A percentile compares a stretch with the other conserved stretches of the same genome.
Evolutionary conservation across 1,140 invertebrate genomes (phyloP).

Genomic region (Drosophila varians): DNA sequence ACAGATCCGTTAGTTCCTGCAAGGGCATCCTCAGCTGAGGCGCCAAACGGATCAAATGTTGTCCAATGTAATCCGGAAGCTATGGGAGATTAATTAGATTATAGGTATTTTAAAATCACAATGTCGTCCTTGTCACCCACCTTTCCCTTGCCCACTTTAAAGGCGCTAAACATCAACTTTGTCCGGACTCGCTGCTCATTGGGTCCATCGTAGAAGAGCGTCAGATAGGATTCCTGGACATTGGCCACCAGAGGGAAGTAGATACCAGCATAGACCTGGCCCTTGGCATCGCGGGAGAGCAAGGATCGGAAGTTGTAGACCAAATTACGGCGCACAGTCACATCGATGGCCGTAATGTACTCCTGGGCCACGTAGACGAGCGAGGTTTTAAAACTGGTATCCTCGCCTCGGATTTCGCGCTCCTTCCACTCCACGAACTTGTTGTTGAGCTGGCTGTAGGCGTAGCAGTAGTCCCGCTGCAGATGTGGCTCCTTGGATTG

Average conservation of each 20-base stretch:
- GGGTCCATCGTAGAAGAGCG: constrained; percentile 91
- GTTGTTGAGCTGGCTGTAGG: constrained; percentile 86
- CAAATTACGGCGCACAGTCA: constrained; percentile 94
- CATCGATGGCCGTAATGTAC: constrained; percentile 91
- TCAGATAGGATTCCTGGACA: constrained; percentile 87
- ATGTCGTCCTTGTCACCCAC: too few relatives aligned
- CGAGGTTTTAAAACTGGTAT: constrained; percentile 87
- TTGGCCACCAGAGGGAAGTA: constrained; percentile 90
- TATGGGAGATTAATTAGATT: constrained; percentile 62
- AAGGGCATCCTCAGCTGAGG: constrained; percentile 88
- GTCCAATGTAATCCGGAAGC: constrained; percentile 86
- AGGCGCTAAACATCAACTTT: constrained; percentile 89
- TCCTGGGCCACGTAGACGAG: constrained; percentile 91
- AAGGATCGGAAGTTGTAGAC: constrained; percentile 94
- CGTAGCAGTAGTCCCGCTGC: constrained; percentile 93
- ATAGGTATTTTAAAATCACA: neutral
- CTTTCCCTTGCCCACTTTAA: constrained; percentile 87
- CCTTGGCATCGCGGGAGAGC: constrained; percentile 91
- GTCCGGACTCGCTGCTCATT: constrained; percentile 85
- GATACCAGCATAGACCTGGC: constrained; percentile 91
- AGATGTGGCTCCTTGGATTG: constrained; percentile 89
- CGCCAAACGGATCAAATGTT: constrained; percentile 88
- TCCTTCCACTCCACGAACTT: constrained; percentile 93
- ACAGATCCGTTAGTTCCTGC: constrained; percentile 86
- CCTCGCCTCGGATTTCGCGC: constrained; percentile 86